phyloP scores from a whole-genome alignment of 2,113 vertebrate species.

The Brachypteracias leptosomus region DNA sequence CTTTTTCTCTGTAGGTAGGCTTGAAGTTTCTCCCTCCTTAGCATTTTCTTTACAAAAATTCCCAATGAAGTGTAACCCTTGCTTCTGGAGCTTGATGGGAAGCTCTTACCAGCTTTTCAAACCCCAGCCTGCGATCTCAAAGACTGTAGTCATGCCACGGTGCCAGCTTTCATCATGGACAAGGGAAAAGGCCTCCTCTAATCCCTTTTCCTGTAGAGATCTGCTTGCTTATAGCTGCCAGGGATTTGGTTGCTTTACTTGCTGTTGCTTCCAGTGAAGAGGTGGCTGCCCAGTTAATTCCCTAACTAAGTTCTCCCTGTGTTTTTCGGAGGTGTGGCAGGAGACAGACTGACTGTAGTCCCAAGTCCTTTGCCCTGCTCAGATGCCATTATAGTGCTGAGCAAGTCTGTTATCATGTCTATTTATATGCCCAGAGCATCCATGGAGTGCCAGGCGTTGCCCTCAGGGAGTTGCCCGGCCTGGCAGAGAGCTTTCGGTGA shows the following conservation, averaged over 20 bases:
- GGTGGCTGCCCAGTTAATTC: background rate
- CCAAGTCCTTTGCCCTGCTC: background rate
- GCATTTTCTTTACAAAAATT: background rate
- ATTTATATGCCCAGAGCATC: background rate
- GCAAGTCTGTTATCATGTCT: background rate
- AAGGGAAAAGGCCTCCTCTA: background rate
- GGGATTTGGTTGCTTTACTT: background rate
- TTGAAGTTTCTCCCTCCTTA: background rate
- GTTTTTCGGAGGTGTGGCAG: background rate
- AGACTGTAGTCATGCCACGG: background rate
- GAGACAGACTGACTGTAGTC: background rate
- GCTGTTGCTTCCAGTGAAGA: background rate
- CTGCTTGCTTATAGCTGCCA: background rate
- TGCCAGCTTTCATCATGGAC: background rate
- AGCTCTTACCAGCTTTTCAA: background rate
- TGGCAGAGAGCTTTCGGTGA: background rate
- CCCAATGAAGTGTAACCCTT: accelerated
- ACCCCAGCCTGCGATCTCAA: background rate
- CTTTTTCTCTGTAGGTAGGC: background rate
- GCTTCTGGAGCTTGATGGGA: background rate
- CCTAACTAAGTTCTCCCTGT: background rate
- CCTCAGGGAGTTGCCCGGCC: background rate
- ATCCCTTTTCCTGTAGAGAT: background rate
- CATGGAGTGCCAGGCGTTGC: accelerated
- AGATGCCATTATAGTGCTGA: background rate